Evolutionary conservation across 1,140 invertebrate species (phyloP).

Genomic region (Drosophila ercepeae): DNA sequence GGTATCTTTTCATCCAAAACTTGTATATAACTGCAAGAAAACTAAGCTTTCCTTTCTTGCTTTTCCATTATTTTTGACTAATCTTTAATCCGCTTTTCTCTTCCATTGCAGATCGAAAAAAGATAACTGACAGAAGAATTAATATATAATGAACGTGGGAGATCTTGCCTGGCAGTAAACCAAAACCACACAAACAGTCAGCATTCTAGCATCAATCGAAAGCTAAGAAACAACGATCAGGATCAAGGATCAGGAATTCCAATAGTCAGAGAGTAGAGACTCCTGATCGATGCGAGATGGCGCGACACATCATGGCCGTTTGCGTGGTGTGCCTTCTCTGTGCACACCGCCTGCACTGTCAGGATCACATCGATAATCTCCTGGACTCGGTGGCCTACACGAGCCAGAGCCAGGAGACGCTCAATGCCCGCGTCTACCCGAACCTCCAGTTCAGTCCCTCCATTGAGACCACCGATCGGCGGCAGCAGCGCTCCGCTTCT

Average conservation of each 20-base stretch:
- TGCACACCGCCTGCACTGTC: constrained; percentile 89
- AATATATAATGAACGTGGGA: constrained; percentile 59
- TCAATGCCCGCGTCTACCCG: constrained; percentile 66
- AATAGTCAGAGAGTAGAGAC: background rate
- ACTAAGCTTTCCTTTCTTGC: too few relatives aligned
- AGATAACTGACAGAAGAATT: constrained; percentile 36
- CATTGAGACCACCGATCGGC: constrained; percentile 73
- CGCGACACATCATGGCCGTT: constrained; percentile 86
- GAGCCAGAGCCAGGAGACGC: constrained; percentile 30
- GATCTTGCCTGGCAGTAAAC: constrained; percentile 22
- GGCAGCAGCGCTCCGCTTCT: constrained; percentile 50
- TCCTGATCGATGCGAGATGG: constrained; percentile 47
- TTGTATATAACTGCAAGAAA: too few relatives aligned
- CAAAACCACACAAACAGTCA: constrained; percentile 14
- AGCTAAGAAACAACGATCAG: constrained; percentile 1
- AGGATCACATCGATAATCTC: constrained; percentile 84
- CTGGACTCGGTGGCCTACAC: constrained; percentile 32
- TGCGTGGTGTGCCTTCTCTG: constrained; percentile 91
- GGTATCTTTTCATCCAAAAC: too few relatives aligned
- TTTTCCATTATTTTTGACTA: constrained; percentile 24
- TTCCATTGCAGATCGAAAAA: constrained; percentile 55
- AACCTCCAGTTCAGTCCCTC: constrained; percentile 59
- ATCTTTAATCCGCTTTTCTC: constrained; percentile 39
- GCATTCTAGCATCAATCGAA: constrained; percentile 7
- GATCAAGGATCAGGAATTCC: too few relatives aligned